Conservation (phyloP, 1,140 invertebrate species). For the Galleria mellonella region DNA sequence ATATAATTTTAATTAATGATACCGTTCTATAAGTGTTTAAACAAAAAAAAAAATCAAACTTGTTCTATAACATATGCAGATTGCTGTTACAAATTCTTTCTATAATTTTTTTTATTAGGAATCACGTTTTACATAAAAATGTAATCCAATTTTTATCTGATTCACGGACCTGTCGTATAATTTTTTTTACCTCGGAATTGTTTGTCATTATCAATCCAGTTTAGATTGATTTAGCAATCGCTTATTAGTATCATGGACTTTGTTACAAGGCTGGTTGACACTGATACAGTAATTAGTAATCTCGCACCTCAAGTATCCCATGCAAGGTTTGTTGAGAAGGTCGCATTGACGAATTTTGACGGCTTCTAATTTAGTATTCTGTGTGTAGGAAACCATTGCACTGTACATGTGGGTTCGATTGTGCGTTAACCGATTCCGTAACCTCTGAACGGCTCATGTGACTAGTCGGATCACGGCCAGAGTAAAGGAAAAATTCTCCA, state of each 20-base stretch:
- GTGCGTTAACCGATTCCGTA: background rate
- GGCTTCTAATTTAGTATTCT: slow-evolving; percentile 27
- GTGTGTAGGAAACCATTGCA: slow-evolving; percentile 6
- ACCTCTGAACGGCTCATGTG: slow-evolving; percentile 8
- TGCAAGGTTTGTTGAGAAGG: slow-evolving; percentile 28
- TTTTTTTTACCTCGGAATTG: too few relatives aligned
- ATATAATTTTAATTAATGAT: too few relatives aligned
- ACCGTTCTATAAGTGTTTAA: too few relatives aligned
- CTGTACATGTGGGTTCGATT: too few relatives aligned
- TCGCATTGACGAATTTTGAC: slow-evolving; percentile 25
- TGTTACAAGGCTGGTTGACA: slow-evolving; percentile 14
- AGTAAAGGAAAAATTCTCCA: slow-evolving; percentile 18
- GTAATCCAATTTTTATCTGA: too few relatives aligned
- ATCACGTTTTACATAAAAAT: too few relatives aligned
- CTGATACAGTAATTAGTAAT: slow-evolving; percentile 38
- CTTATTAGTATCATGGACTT: slow-evolving; percentile 7
- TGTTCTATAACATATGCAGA: too few relatives aligned
- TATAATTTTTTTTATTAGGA: too few relatives aligned
- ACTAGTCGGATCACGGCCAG: slow-evolving; percentile 13
- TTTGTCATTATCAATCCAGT: background rate
- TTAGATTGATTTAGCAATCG: slow-evolving; percentile 11
- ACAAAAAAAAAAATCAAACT: too few relatives aligned
- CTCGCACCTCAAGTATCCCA: slow-evolving; percentile 11
- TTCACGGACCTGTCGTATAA: too few relatives aligned
- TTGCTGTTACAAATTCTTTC: too few relatives aligned